Percentiles rank a stretch among this genome's conserved stretches.
Conservation (phyloP, 2,797 vertebrate genomes). For the Dendrocincla fuliginosa region DNA sequence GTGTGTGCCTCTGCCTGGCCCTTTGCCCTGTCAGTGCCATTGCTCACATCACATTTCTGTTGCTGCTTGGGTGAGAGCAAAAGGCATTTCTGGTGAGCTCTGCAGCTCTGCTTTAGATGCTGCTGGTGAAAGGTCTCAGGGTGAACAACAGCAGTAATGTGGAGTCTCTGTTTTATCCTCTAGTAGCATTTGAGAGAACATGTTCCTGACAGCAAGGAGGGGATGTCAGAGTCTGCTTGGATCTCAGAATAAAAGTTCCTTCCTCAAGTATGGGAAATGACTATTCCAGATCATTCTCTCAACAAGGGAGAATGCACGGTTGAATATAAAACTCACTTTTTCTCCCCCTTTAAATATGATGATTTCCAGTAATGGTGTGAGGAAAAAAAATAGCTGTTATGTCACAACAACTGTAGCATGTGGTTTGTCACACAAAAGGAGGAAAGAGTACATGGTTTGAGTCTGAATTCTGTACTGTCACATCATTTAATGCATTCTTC, state of each 20-base stretch:
- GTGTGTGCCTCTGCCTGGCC: neutral
- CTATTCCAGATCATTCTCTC: constrained; percentile 27
- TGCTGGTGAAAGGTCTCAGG: neutral
- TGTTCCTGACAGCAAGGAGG: neutral
- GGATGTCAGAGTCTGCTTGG: neutral
- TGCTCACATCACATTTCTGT: neutral
- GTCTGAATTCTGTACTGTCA: neutral
- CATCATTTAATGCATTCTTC: constrained; percentile 14
- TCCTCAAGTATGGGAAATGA: neutral
- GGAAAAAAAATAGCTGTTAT: neutral
- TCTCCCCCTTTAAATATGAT: neutral
- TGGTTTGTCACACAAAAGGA: neutral
- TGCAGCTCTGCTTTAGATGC: neutral
- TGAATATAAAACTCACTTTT: neutral
- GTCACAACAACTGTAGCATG: neutral
- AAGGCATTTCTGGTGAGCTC: neutral
- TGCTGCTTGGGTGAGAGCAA: neutral
- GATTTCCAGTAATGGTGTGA: neutral
- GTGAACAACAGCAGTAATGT: neutral
- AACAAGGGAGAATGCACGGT: neutral
- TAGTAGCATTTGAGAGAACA: neutral
- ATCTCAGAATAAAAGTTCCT: neutral
- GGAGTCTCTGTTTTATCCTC: neutral
- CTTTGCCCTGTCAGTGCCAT: neutral
- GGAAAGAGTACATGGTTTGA: neutral